phyloP scores from a whole-genome alignment of 2,888 invertebrate species.

The Leuctra nigra region DNA sequence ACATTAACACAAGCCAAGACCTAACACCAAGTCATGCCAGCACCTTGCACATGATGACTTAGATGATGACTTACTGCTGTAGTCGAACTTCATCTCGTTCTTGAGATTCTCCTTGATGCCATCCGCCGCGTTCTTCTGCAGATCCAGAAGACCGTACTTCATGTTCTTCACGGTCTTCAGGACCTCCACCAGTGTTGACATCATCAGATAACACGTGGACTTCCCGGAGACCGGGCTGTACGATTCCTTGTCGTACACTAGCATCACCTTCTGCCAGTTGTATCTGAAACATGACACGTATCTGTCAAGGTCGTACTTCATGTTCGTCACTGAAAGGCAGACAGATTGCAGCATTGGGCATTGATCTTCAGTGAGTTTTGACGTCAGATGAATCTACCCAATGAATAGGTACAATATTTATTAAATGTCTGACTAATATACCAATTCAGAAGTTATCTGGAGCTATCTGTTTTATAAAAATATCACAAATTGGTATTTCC shows the following conservation, averaged over 20 bases:
- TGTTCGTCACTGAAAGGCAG: neutral
- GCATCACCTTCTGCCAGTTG: slow-evolving; percentile 62
- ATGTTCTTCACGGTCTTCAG: slow-evolving; percentile 44
- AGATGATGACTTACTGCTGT: slow-evolving; percentile 52
- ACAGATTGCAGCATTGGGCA: too few species aligned
- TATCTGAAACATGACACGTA: slow-evolving; percentile 49
- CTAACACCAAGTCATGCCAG: too few species aligned
- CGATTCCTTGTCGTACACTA: slow-evolving; percentile 70
- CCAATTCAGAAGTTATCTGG: too few species aligned
- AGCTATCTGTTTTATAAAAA: too few species aligned
- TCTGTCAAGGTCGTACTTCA: too few species aligned
- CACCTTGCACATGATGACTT: too few species aligned
- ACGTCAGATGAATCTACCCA: too few species aligned
- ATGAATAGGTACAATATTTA: too few species aligned
- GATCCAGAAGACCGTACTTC: slow-evolving; percentile 52
- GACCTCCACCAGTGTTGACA: slow-evolving; percentile 61
- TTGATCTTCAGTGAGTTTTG: too few species aligned
- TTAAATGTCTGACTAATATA: too few species aligned
- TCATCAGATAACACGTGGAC: slow-evolving; percentile 69
- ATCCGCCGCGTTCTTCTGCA: slow-evolving; percentile 47
- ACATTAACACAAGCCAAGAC: too few species aligned
- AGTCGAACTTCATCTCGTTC: slow-evolving; percentile 50
- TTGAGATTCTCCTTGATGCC: slow-evolving; percentile 60
- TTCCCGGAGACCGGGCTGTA: slow-evolving; percentile 58
- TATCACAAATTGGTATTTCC: too few species aligned